Percentiles rank a stretch among this genome's conserved stretches.
phyloP scores from a whole-genome alignment of 2,888 invertebrate genomes.

The Lysandra bellargus region DNA sequence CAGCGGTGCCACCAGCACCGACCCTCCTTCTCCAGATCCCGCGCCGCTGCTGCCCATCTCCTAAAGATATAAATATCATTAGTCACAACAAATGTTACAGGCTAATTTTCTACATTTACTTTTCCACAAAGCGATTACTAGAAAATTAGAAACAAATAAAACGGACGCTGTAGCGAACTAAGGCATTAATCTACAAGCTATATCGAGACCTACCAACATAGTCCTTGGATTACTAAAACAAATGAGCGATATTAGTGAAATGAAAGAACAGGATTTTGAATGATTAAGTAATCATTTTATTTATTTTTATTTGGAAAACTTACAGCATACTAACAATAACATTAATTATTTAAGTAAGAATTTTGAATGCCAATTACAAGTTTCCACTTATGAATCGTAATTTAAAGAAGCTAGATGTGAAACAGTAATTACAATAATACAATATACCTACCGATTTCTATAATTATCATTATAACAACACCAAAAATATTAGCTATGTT shows the following conservation, averaged over 20 bases:
- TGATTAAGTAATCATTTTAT: not conserved
- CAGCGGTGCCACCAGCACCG: slow-evolving; percentile 87
- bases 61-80: slow-evolving; percentile 61
- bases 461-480: too few species aligned
- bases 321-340: too few species aligned
- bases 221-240: slow-evolving; percentile 25
- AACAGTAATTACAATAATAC: too few species aligned
- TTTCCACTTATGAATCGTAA: too few species aligned
- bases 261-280: not conserved
- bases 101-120: not conserved
- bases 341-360: too few species aligned
- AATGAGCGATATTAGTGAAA: not conserved
- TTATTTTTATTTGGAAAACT: too few species aligned
- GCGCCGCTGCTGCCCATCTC: slow-evolving; percentile 84
- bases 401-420: too few species aligned
- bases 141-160: not conserved
- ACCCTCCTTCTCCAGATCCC: slow-evolving; percentile 76
- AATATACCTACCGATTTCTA: too few species aligned
- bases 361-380: too few species aligned
- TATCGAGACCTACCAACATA: not conserved
- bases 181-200: not conserved
- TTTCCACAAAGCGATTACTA: not conserved
- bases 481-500: too few species aligned
- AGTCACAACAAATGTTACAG: not conserved
- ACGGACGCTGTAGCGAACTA: not conserved